Base-by-base conservation (phyloP, 2,113 vertebrate genomes). In the Neodontobutis hainanensis region DNA sequence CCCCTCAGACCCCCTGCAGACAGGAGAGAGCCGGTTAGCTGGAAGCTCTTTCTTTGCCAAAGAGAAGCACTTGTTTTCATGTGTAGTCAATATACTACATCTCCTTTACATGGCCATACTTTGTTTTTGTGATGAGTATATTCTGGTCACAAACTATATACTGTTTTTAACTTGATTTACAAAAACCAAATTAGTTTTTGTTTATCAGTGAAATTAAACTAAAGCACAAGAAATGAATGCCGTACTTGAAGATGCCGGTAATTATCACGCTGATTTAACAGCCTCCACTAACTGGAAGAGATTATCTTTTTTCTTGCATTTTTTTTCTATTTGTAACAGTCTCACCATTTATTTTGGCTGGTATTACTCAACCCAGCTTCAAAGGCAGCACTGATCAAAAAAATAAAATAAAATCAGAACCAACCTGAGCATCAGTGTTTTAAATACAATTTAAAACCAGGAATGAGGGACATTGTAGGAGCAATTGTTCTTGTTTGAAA, bases 1-100 rank as follows among this genome's bases (percentile, higher is more conserved):
- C 70, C 79, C 73, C 61, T 11, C 4, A 45, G 64, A 68, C 71
- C 68, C 83, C 81, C 82, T 77, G 85, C 76, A 76, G 81, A 78
- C 78, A 61, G 40, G 46, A 65, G 65, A 79, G 73, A 79, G 70
- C 44, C 12, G 32, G 61, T 70, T 56, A 64, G 53, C 58, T 68
- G 45, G 75, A 81, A 86, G 61, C 19, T 43, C 6, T 89, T 87
- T 81, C 64, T 80, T 75, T 49, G 73, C 47, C 65, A 56, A 58
- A 68, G 16, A 68, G 36, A 70, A 56, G 55, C 34, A 42, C 82
- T 78, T 83, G 16, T 62, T 46, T 61, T 68, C 10, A 7, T 71
- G 56, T 70, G 43, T 67, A 27, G 19, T 27, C 19, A 27, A 27
- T 27, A 27, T 1, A 27, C 36, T 55, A 38, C 6, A n/a, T 15